Evolutionary conservation across 1,140 invertebrate species (phyloP), one percentile per base, ranked within the genome.

Genomic region (Micrasema minimum): DNA sequence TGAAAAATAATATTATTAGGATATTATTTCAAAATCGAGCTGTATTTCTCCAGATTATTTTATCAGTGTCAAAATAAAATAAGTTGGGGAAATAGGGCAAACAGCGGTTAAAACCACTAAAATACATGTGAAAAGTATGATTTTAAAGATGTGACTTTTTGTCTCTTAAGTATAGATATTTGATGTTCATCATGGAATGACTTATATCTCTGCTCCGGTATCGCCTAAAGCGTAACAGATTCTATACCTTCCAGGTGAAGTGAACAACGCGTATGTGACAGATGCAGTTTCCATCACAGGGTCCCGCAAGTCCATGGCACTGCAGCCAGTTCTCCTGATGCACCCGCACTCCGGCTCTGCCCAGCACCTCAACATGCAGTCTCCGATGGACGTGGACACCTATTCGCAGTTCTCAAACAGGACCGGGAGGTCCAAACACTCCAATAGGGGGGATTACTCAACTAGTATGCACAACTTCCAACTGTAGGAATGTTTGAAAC

Each of bases 321-420:
- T 96, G 14, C 93, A 95, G 82, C 94, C 94, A 4, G 93, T 96
- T 0, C 82, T 95, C 50, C 79, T 93, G 73, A 92, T 94, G 81
- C 91, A 90, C 31, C 91, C 90, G 18, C 81, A 83, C 72, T 85
- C 79, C 66, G 12, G 23, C 2, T 50, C 48, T 12, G 78, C 78
- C 0, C 79, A 79, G 1, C 43, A 50, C 20, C 55, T 22, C 14
- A 50, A 80, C 64, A 78, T 81, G 67, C 80, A 83, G 50, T 78
- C 82, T 18, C 83, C 83, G 6, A 16, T 72, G 53, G 81, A 82
- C 66, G 87, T 88, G 72, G 91, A 92, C 75, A 86, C 85, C 1
- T 92, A 91, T 80, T 92, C 91, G 0, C 91, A 93, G 76, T 93
- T 92, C 79, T 92, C 90, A 0, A 89, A 90, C 64, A 80, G 89